Base-by-base conservation (phyloP, 2,797 vertebrate species). In the Diceros bicornis region DNA sequence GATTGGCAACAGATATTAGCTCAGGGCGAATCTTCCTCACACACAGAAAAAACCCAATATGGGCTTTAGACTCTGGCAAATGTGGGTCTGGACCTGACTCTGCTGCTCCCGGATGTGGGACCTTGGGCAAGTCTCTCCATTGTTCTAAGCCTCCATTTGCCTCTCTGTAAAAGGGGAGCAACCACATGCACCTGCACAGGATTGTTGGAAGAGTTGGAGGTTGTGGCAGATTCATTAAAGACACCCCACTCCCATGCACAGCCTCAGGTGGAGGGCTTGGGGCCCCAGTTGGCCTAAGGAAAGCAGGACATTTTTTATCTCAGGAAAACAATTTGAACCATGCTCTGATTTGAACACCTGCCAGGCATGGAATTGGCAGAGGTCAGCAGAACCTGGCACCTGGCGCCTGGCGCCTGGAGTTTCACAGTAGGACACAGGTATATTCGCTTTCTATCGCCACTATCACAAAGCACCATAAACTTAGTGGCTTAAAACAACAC, bases 401-500 rank as follows among this genome's bases (percentile, higher is more conserved):
- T 71, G 34, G 16, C n/a, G 6, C 1, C 0, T 4, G 0, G 9
- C n/a, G 6, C 1, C 0, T 4, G 0, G 9, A 55, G 23, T 10
- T 21, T 66, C 32, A 27, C 21, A 12, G 57, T 25, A 21, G 47
- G 55, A 44, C 29, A 52, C 23, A 41, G 6, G 12, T 37, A 1
- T 86, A 16, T 59, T 55, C 18, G 29, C 81, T 74, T 69, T 61
- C 52, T 66, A 8, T 62, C 7, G 14, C 37, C 27, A 37, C 21
- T 68, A 14, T 91, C 50, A 64, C 52, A 74, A n/a, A 82, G 59
- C n/a, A 23, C 86, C 41, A 81, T 34, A 37, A 34, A 68, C 1
- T 4, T 11, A 87, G 66, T 44, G 25, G 21, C 74, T 91, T 69
- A 29, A 69, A 74, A 71, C 13, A 71, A 17, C 13, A 27, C 14